A percentile compares a stretch with the other conserved stretches of the same genome.
These are phyloP conservation scores for Malurus leucopterus DNA, from an alignment of 2,797 vertebrate genomes.

Conservation along the genomic window DNA sequence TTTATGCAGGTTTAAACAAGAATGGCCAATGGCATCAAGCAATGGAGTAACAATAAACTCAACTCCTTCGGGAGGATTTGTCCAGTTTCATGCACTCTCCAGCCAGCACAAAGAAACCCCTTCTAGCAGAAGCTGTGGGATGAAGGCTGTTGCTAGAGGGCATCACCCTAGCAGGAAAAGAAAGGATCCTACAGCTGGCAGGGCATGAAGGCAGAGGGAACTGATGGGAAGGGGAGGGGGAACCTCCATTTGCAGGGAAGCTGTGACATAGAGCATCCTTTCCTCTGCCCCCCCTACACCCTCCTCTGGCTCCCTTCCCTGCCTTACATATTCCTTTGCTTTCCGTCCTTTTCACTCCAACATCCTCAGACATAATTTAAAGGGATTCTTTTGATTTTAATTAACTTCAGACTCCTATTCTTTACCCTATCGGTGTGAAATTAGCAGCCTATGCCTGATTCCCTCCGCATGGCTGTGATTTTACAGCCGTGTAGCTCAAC, in stretches of 20 bases:
- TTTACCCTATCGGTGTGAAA: background rate
- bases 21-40: background rate
- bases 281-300: too few species aligned
- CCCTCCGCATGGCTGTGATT: background rate
- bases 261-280: too few species aligned
- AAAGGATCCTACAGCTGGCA: background rate
- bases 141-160: fast-evolving
- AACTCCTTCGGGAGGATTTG: background rate
- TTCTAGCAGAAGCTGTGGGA: background rate
- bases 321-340: background rate
- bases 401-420: background rate
- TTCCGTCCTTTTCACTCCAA: background rate
- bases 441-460: background rate
- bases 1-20: background rate
- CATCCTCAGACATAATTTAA: background rate
- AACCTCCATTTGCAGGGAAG: too few species aligned
- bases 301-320: background rate
- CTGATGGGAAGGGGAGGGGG: too few species aligned
- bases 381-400: background rate
- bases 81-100: background rate
- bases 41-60: background rate
- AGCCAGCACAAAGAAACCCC: background rate
- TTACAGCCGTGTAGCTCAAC: background rate
- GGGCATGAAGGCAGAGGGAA: too few species aligned
- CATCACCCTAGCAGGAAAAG: background rate